Percentiles rank a stretch among this genome's conserved stretches.
Evolutionary conservation across 1,140 invertebrate genomes (phyloP).

Genomic region (Piezodorus guildinii): DNA sequence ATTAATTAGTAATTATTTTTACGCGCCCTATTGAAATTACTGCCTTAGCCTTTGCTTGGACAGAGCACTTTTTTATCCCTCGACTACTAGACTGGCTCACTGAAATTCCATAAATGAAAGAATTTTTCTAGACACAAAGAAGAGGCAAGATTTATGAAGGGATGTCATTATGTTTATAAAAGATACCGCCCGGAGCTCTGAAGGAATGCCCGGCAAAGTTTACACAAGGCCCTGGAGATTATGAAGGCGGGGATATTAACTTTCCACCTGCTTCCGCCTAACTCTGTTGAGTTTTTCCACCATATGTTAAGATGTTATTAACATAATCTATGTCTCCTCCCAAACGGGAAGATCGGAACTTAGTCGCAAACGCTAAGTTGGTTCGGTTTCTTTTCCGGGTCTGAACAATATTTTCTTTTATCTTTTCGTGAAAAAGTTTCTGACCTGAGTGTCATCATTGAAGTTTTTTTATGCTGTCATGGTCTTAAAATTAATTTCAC

Average conservation of each 20-base stretch:
- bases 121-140: constrained; percentile 1
- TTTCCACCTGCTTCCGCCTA: not conserved
- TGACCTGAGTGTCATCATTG: too few species aligned
- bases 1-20: too few species aligned
- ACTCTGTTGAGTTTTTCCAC: not conserved
- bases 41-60: too few species aligned
- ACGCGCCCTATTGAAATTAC: too few species aligned
- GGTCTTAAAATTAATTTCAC: too few species aligned
- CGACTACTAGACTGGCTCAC: not conserved
- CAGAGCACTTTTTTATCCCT: too few species aligned
- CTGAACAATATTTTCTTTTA: too few species aligned
- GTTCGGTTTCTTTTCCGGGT: too few species aligned
- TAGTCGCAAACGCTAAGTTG: too few species aligned
- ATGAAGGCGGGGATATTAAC: constrained; percentile 1
- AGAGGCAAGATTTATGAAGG: constrained; percentile 1
- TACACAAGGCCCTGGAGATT: not conserved
- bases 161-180: constrained; percentile 8
- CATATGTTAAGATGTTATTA: not conserved
- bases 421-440: too few species aligned
- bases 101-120: constrained; percentile 3
- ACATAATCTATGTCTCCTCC: not conserved
- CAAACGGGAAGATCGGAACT: not conserved
- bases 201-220: not conserved
- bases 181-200: not conserved
- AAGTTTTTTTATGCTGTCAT: too few species aligned